Percentiles rank a stretch among this genome's conserved stretches.
Evolutionary conservation across 2,888 invertebrate genomes (phyloP).

Genomic region (Dorcus hopei): DNA sequence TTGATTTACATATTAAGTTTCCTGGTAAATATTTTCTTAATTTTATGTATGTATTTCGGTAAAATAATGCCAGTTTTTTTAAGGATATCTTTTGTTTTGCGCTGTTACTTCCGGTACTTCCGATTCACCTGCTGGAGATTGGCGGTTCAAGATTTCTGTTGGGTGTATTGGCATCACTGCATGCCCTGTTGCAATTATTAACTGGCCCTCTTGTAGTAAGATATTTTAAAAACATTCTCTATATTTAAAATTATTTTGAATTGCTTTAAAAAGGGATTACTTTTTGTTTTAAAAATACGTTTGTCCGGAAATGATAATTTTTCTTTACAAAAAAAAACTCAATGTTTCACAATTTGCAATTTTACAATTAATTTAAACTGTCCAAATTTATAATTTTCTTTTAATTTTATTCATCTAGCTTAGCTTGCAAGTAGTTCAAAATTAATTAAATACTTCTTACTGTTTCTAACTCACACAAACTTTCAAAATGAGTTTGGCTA

Average conservation of each 20-base stretch:
- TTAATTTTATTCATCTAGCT: too few relatives aligned
- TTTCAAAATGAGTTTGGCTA: too few relatives aligned
- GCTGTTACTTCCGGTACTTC: slow-evolving; percentile 56
- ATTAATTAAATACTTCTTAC: too few relatives aligned
- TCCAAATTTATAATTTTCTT: too few relatives aligned
- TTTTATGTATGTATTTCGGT: too few relatives aligned
- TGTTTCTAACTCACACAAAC: too few relatives aligned
- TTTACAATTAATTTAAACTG: too few relatives aligned
- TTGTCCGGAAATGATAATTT: too few relatives aligned
- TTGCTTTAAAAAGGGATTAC: background rate
- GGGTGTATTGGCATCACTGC: slow-evolving; percentile 57
- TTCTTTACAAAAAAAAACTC: too few relatives aligned
- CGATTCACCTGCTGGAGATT: slow-evolving; percentile 52
- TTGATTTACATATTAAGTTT: background rate
- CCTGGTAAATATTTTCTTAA: background rate
- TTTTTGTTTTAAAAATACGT: too few relatives aligned
- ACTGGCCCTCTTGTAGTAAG: slow-evolving; percentile 60
- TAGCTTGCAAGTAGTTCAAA: too few relatives aligned
- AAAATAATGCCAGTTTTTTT: background rate
- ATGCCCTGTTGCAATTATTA: slow-evolving; percentile 57
- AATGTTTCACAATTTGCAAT: too few relatives aligned
- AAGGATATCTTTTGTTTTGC: slow-evolving; percentile 60
- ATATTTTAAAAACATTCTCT: slow-evolving; percentile 16
- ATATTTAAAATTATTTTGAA: background rate
- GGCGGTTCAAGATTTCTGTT: slow-evolving; percentile 57